Evolutionary conservation across 2,888 invertebrate species (phyloP).

Genomic region (Harpagoxenus sublaevis): DNA sequence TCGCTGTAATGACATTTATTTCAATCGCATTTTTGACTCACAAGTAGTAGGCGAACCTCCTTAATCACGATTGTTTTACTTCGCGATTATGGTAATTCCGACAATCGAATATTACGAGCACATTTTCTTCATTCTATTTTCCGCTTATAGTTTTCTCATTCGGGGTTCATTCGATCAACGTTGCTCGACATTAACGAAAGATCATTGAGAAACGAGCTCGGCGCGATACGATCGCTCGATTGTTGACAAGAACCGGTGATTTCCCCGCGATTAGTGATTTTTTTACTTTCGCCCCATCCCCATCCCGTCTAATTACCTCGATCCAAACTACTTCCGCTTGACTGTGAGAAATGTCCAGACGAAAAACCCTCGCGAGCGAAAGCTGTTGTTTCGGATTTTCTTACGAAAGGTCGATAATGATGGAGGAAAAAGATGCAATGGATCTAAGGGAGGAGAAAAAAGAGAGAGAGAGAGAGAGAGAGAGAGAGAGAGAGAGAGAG

Average conservation of each 20-base stretch:
- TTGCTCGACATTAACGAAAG: background rate
- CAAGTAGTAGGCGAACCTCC: too few relatives aligned
- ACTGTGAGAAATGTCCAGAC: slow-evolving; percentile 11
- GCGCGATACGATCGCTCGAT: background rate
- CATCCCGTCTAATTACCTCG: slow-evolving; percentile 1
- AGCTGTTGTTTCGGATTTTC: slow-evolving; percentile 33
- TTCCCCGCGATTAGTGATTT: background rate
- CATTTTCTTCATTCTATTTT: background rate
- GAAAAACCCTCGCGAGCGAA: slow-evolving; percentile 28
- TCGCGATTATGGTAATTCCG: background rate
- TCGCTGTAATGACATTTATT: too few relatives aligned
- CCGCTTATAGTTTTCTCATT: background rate
- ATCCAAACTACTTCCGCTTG: slow-evolving; percentile 30
- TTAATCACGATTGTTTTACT: background rate
- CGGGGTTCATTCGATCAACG: background rate
- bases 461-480: slow-evolving; percentile 31
- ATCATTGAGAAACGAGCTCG: background rate
- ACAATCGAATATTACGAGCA: background rate
- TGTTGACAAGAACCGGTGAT: background rate
- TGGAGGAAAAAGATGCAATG: background rate
- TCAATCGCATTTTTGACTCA: too few relatives aligned
- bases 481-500: slow-evolving; percentile 15
- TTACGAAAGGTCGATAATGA: slow-evolving; percentile 8
- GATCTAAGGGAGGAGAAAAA: background rate
- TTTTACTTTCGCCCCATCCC: slow-evolving; percentile 31